These are phyloP conservation scores for Actias luna DNA, from an alignment of 2,888 invertebrate species.

Conservation along the genomic window DNA sequence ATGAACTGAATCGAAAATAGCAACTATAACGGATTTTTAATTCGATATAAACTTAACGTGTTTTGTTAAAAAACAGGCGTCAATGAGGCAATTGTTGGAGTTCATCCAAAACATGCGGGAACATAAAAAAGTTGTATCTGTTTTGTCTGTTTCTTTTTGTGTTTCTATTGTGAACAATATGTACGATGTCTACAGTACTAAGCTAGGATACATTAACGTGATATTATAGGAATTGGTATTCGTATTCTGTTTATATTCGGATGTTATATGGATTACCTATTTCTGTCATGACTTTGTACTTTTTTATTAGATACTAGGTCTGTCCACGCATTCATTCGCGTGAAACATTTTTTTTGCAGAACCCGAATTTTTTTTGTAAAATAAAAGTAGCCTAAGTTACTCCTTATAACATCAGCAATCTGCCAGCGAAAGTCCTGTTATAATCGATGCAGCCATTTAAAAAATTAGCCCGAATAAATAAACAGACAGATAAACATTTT, in stretches of 20 bases:
- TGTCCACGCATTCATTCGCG: too few relatives aligned
- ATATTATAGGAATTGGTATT: not conserved
- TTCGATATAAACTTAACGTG: conserved; percentile 43
- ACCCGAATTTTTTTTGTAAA: too few relatives aligned
- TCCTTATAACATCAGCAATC: too few relatives aligned
- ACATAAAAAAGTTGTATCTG: conserved; percentile 33
- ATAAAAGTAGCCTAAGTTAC: too few relatives aligned
- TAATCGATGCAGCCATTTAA: too few relatives aligned
- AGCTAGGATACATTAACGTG: conserved; percentile 1
- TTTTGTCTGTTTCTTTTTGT: conserved; percentile 21
- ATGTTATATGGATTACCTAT: not conserved
- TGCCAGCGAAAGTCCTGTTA: too few relatives aligned
- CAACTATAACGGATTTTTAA: conserved; percentile 23
- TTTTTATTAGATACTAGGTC: not conserved
- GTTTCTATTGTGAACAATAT: not conserved
- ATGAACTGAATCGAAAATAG: not conserved
- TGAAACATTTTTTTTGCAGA: too few relatives aligned
- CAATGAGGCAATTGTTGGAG: conserved; percentile 49
- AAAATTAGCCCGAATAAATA: too few relatives aligned
- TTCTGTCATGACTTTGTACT: not conserved
- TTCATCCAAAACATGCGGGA: conserved; percentile 38
- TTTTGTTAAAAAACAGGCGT: conserved; percentile 45
- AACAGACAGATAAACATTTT: too few relatives aligned
- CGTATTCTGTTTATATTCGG: not conserved
- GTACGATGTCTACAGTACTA: not conserved